Conservation (phyloP, 2,888 invertebrate genomes). For the Sphinx pinastri region DNA sequence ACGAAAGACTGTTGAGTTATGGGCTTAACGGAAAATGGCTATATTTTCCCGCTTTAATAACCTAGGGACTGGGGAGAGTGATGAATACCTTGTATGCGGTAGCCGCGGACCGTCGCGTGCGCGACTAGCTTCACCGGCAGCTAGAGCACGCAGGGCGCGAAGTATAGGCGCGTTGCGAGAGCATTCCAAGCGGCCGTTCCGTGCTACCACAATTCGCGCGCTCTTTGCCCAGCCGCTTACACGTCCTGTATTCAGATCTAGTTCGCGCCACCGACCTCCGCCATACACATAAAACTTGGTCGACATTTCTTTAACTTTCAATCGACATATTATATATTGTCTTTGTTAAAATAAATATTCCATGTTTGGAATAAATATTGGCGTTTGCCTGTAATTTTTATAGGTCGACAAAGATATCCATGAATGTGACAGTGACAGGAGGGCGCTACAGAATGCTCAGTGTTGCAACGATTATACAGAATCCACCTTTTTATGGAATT, state of each 20-base stretch:
- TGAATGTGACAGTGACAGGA: too few relatives aligned
- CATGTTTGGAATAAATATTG: too few relatives aligned
- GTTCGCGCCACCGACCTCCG: constrained; percentile 48
- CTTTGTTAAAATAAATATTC: background rate
- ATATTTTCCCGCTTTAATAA: background rate
- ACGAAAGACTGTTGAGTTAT: too few relatives aligned
- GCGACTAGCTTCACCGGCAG: constrained; percentile 36
- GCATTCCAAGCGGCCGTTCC: constrained; percentile 43
- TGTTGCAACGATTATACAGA: too few relatives aligned
- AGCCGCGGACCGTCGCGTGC: constrained; percentile 45
- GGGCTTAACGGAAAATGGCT: too few relatives aligned
- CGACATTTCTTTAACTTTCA: constrained; percentile 17
- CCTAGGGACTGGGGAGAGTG: background rate
- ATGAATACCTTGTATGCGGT: constrained; percentile 39
- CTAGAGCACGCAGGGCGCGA: constrained; percentile 48
- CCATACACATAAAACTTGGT: constrained; percentile 45
- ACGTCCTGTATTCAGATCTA: constrained; percentile 40
- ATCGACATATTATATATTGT: background rate
- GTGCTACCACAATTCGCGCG: constrained; percentile 34
- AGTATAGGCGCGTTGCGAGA: constrained; percentile 41
- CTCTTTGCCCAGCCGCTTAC: constrained; percentile 45
- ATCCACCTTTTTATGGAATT: too few relatives aligned
- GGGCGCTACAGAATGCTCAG: too few relatives aligned
- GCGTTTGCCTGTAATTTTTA: too few relatives aligned
- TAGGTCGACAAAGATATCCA: too few relatives aligned